Base-by-base conservation (phyloP, 2,888 invertebrate species). In the Nesidiocoris tenuis region DNA sequence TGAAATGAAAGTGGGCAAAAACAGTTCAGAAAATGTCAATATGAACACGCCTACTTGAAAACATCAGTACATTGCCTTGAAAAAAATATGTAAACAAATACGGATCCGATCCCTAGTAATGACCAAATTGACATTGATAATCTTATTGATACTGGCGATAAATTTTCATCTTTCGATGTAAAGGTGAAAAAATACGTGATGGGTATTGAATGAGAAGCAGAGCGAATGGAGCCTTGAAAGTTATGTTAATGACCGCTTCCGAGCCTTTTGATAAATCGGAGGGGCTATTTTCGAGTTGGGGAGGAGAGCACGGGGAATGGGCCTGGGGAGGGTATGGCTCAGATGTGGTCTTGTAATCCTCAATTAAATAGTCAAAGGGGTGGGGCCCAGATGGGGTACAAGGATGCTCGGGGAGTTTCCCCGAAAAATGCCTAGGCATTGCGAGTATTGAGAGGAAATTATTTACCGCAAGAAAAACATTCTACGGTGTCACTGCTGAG, bases 261-360 rank as follows among this genome's bases (percentile, higher is more conserved):
- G 54, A 66, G 65, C 56, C 74, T 64, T 74, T 74, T 74, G 74
- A 74, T 74, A 74, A 74, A 74, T 74, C 65, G 74, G 64, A 23
- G 56, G 59, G 65, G 24, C 12, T 25, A 61, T 61, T 17, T 16
- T 65, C 17, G 17, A 17, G 39, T 18, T 19, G 25, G 18, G 18
- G 54, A 55, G 16, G 59, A 59, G 18, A 59, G 23, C 25, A 25
- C n/a, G 17, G 25, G 25, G 39, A 17, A 22, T 59, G 67, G 21
- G 56, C 16, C n/a, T 9, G 70, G 17, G 25, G 61, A 21, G 24
- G 17, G 7, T 39, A 39, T 39, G 72, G 72, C 72, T 72, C 72
- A 72, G 72, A 72, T 72, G 72, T 24, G 72, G 72, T 72, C 61
- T 72, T 72, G 72, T 72, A 72, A 72, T 72, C 72, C 72, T 72